Evolutionary conservation across 2,797 vertebrate genomes (phyloP), one percentile per base, ranked within the genome.

Genomic region (Cuculus canorus): DNA sequence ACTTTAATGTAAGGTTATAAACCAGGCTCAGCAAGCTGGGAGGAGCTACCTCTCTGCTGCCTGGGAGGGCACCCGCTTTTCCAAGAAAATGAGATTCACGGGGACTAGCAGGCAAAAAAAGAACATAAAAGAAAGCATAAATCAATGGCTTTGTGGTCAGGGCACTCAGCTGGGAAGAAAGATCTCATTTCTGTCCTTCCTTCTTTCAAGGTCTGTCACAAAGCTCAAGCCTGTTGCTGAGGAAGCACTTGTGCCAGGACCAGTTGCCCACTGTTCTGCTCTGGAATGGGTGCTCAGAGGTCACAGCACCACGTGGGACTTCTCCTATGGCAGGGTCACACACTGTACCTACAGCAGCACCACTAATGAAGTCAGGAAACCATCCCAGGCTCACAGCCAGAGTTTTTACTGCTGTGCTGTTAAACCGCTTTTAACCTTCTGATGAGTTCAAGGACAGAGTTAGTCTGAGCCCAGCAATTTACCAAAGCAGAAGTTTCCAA

Each of bases 1-100:
- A 27, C 57, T 82, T 89, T 93, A 88, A 83, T 81, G 53, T 32
- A 85, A 90, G 41, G 65, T 81, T 95, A 78, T 90, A 87, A 93
- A 61, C 45, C 50, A 61, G 61, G 35, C 50, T 72, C 5, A 4
- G 80, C 50, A 65, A 75, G 53, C 24, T 64, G 64, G 45, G 53
- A 95, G 48, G 33, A 80, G 48, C 39, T 89, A 45, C 13, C 17
- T 27, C 22, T 66, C 64, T 57, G 43, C 48, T 85, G 48, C 35
- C 68, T n/a, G 68, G 68, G 64, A 89, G n/a, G 28, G 28, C 68
- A 80, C 32, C 11, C 28, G 11, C 33, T 79, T 87, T 89, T 96
- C n/a, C 68, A 71, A 39, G 79, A 87, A 94, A 92, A 68, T 5
- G 35, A 90, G 25, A 50, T 66, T 92, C 21, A 7, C 16, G 7